These are phyloP conservation scores for Epizoanthus rinbou DNA, from an alignment of 92 coral and sea anemone species.

Conservation along the genomic window DNA sequence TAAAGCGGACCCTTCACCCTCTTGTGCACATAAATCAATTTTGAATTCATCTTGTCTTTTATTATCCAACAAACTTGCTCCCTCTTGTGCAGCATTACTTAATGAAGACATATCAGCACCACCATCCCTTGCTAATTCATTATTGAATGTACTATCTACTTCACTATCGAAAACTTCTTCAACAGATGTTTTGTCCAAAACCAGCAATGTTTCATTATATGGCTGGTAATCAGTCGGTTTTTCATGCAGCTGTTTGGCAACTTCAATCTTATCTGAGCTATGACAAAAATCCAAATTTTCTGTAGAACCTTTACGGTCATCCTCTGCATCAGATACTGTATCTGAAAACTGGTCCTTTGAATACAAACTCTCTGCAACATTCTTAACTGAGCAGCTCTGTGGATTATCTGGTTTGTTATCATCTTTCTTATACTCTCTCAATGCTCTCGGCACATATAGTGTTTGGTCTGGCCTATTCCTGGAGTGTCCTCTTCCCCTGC, in stretches of 20 bases:
- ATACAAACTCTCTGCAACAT: neutral
- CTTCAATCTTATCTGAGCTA: neutral
- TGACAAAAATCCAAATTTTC: neutral
- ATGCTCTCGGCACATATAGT: constrained; percentile 80
- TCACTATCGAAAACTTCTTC: neutral
- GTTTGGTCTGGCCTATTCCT: constrained; percentile 76
- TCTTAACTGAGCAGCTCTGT: neutral
- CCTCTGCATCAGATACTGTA: neutral
- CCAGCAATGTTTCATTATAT: neutral
- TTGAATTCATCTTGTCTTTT: neutral
- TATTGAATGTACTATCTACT: too few species aligned
- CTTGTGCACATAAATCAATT: neutral
- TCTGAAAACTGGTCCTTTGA: constrained; percentile 4
- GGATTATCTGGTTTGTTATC: neutral
- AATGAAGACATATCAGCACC: neutral
- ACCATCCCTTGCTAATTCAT: neutral
- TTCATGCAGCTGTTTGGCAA: neutral
- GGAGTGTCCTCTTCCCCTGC: constrained; percentile 22
- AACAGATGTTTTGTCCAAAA: neutral
- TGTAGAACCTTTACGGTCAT: neutral
- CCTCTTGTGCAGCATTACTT: neutral
- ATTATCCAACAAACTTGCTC: neutral
- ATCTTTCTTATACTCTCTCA: constrained; percentile 44
- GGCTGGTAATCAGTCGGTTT: neutral
- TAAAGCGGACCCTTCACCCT: neutral